Evolutionary conservation across 2,113 vertebrate genomes (phyloP).

Genomic region (Podiceps cristatus): DNA sequence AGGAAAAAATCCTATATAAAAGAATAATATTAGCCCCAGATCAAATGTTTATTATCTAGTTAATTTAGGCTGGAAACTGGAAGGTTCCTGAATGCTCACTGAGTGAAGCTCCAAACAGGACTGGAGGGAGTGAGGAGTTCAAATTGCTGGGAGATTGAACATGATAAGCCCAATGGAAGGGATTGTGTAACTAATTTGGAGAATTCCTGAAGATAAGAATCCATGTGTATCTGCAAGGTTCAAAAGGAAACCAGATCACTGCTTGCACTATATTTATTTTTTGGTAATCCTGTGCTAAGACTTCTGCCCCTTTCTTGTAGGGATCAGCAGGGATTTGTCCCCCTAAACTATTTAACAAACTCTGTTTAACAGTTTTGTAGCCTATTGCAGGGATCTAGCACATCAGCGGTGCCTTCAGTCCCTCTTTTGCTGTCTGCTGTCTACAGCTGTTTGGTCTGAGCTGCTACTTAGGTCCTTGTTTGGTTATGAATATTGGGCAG

Average conservation of each 20-base stretch:
- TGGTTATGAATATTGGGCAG: background rate
- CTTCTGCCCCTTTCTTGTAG: slow-evolving; percentile 18
- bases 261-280: slow-evolving; percentile 41
- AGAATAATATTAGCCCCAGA: background rate
- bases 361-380: background rate
- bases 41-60: background rate
- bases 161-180: background rate
- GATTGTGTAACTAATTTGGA: slow-evolving; percentile 43
- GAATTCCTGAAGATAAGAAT: slow-evolving; percentile 52
- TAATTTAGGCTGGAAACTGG: background rate
- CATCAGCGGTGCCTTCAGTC: background rate
- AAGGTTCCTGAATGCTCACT: background rate
- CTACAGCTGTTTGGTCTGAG: background rate
- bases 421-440: background rate
- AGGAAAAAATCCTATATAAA: background rate
- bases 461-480: background rate
- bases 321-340: slow-evolving; percentile 4
- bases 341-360: background rate
- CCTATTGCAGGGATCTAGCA: background rate
- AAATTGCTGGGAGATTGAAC: background rate
- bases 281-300: slow-evolving; percentile 28
- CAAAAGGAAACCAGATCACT: slow-evolving; percentile 43
- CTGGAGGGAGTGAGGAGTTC: background rate
- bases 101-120: background rate
- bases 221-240: slow-evolving; percentile 13